A percentile compares a stretch with the other conserved stretches of the same genome.
Conservation (phyloP, 2,113 vertebrate species). For the Urocynchramus pylzowi region DNA sequence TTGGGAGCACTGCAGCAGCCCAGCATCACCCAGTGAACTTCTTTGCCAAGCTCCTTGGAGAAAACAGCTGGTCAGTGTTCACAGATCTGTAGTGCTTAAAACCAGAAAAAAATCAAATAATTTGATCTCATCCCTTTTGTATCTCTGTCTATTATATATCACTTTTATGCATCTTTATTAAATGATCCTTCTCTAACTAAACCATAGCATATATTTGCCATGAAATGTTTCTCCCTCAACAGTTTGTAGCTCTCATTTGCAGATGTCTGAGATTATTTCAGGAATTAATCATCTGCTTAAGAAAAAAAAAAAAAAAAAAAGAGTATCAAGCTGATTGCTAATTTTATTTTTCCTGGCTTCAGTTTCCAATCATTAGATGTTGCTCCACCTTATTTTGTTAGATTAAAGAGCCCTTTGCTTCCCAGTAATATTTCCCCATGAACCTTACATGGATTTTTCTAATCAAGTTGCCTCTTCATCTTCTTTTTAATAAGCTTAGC, state of each 20-base stretch:
- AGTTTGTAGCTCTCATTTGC: neutral
- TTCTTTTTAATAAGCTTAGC: conserved; percentile 42
- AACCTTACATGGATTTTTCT: conserved; percentile 42
- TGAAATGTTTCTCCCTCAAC: neutral
- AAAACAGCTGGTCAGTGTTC: neutral
- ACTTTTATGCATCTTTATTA: neutral
- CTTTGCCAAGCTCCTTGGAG: neutral
- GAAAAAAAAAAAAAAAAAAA: conserved; percentile 25
- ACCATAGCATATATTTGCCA: neutral
- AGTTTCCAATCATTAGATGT: conserved; percentile 22
- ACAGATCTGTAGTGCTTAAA: neutral
- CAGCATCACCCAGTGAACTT: neutral
- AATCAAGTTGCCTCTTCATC: conserved; percentile 29
- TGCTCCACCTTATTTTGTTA: conserved; percentile 33
- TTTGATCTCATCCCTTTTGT: neutral
- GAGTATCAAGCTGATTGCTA: conserved; percentile 27
- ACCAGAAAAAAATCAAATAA: neutral
- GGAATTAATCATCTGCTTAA: neutral
- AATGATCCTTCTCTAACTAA: neutral
- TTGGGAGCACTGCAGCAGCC: neutral
- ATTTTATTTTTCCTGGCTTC: conserved; percentile 59
- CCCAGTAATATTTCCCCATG: neutral
- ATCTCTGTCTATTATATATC: neutral
- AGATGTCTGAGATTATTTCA: conserved; percentile 9
- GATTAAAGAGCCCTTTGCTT: conserved; percentile 38